Evolutionary conservation across 2,797 vertebrate species (phyloP), one percentile per base, ranked within the genome.

Genomic region (Gallinago nigripennis): DNA sequence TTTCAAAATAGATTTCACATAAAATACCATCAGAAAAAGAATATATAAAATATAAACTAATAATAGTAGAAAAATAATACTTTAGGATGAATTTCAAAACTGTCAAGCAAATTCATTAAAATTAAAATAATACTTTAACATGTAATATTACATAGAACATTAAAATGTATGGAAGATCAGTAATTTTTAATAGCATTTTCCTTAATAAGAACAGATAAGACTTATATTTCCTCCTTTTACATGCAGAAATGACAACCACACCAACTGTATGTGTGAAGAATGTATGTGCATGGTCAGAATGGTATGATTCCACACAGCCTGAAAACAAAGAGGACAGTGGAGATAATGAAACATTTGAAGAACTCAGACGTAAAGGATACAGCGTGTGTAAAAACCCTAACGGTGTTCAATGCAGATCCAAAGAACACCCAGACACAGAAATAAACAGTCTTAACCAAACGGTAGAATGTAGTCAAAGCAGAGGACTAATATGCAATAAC

Each of bases 401-500:
- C 0, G 1, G 1, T 2, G 24, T 98, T 3, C 70, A 98, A 11
- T 98, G 98, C 90, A 94, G 98, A 43, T 97, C 97, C 0, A 78
- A 73, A 81, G 33, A 46, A 4, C 2, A 95, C 2, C 95, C 97
- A 1, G 9, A 71, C 6, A 60, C 0, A 9, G 37, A 94, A 3
- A 31, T 97, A n/a, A 6, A 27, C 3, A 14, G 45, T 1, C 91
- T 98, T 39, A 94, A 96, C 31, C 98, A 98, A 93, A 97, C 61
- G 1, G 53, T 98, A 48, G 21, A 82, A 4, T 98, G 98, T 3
- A 90, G n/a, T 43, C 30, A 5, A 12, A 86, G 3, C 4, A 18
- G 0, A 15, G 98, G 98, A 16, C 82, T 98, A n/a, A 84, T 66
- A 4, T 98, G 98, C 66, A 63, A 95, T 8, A 98, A 98, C 57